These are phyloP conservation scores for Macaria notata DNA, from an alignment of 2,888 invertebrate genomes.

Conservation along the genomic window DNA sequence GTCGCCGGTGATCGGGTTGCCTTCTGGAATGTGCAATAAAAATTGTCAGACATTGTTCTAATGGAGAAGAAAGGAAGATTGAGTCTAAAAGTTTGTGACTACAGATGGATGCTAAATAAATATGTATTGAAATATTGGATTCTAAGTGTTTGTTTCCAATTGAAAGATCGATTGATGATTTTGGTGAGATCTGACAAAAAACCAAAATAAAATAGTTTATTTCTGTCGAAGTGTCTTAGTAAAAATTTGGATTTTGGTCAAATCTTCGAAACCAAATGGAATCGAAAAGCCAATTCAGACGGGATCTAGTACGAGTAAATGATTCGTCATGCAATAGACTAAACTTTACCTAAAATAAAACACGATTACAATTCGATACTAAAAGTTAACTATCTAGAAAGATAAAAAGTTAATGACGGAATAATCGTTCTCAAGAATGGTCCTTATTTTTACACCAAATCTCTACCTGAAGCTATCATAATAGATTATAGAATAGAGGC, in stretches of 20 bases:
- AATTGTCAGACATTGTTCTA: conserved; percentile 7
- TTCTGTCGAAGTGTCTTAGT: no score
- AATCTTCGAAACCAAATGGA: neutral
- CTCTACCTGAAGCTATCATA: conserved; percentile 27
- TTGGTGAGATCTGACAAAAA: no score
- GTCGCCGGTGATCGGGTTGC: conserved; percentile 83
- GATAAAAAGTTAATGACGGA: conserved; percentile 4
- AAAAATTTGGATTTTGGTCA: neutral
- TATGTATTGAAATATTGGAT: no score
- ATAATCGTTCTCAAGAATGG: conserved; percentile 10
- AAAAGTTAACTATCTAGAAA: conserved; percentile 18
- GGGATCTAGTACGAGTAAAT: no score
- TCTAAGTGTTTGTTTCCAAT: no score
- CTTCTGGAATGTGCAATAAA: conserved; percentile 66
- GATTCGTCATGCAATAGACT: conserved; percentile 22
- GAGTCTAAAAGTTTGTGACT: no score
- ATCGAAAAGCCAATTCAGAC: no score
- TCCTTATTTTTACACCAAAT: conserved; percentile 19
- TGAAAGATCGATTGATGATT: no score
- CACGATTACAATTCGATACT: conserved; percentile 21
- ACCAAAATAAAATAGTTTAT: no score
- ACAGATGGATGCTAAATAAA: no score
- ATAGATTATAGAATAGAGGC: conserved; percentile 30
- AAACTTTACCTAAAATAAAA: conserved; percentile 26
- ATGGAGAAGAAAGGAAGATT: conserved; percentile 12